Evolutionary conservation across 2,888 invertebrate genomes (phyloP), one percentile per base, ranked within the genome.

Genomic region (Brenthis daphne): DNA sequence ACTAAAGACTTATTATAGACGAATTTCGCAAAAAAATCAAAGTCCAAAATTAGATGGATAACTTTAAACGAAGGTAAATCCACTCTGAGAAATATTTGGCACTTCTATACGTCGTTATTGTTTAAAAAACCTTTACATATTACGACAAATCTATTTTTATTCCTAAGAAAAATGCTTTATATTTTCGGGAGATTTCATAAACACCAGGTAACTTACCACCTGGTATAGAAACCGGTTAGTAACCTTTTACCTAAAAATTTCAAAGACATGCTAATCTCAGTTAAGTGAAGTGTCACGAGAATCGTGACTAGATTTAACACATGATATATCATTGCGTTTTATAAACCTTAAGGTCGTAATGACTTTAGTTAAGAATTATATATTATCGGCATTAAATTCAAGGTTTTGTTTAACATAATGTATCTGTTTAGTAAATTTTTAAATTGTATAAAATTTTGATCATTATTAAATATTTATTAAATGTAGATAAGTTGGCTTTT

Each of bases 211-310:
- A 29, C 29, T 29, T 29, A 29, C 29, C 29, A 29, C 29, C 29
- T 43, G 11, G 8, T 11, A 11, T 11, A 43, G 37, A 43, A 43
- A 43, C 37, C 37, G 37, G 37, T 43, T 43, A 11, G 11, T 43
- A 53, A 53, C 8, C 14, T 53, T 58, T 13, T 24, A 65, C 16
- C 33, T 16, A 37, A 53, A 61, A 61, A 37, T 61, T 24, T 6
- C 51, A 51, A 16, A 33, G n/a, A 51, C 16, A 37, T 53, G 20
- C 33, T 53, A 63, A 53, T 16, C 50, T 54, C 20, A 6, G 20
- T 8, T 63, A 66, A 69, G 53, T 54, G 66, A 57, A 37, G 2
- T 57, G 54, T 57, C 66, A 66, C 63, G 69, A 57, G 13, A 11
- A 24, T 66, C 66, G 63, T 69, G 54, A 54, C 24, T 12, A 20